Evolutionary conservation across 2,113 vertebrate species (phyloP).

Genomic region (Arizona elegans): DNA sequence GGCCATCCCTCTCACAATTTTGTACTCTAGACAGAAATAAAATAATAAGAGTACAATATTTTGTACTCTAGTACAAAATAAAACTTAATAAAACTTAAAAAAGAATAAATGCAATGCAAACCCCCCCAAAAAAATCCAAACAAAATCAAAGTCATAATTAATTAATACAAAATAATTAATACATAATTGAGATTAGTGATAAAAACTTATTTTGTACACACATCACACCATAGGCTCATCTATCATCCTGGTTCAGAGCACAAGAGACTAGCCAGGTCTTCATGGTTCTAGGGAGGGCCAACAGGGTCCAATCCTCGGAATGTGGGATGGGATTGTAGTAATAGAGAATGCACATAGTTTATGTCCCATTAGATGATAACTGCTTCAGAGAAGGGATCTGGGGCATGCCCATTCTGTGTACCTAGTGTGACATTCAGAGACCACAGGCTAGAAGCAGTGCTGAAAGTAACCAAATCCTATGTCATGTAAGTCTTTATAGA

Average conservation of each 20-base stretch:
- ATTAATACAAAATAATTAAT: neutral
- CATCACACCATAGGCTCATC: neutral
- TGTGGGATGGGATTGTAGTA: neutral
- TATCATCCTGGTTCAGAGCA: neutral
- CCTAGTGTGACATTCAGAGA: neutral
- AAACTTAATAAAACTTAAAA: neutral
- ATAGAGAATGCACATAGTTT: neutral
- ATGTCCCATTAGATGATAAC: neutral
- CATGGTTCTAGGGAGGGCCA: neutral
- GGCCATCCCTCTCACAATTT: neutral
- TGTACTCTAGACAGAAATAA: neutral
- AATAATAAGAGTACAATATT: neutral
- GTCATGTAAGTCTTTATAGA: neutral
- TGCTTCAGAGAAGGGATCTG: neutral
- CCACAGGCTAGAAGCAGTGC: neutral
- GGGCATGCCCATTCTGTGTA: neutral
- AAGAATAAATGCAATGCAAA: neutral
- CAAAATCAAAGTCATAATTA: neutral
- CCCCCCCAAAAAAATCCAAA: neutral
- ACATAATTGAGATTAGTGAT: neutral
- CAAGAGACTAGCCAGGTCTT: neutral
- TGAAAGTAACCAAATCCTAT: neutral
- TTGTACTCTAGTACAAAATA: neutral
- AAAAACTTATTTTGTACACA: neutral
- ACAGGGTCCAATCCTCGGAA: neutral